These are phyloP conservation scores for Arizona elegans DNA, from an alignment of 2,113 vertebrate species.

Conservation along the genomic window DNA sequence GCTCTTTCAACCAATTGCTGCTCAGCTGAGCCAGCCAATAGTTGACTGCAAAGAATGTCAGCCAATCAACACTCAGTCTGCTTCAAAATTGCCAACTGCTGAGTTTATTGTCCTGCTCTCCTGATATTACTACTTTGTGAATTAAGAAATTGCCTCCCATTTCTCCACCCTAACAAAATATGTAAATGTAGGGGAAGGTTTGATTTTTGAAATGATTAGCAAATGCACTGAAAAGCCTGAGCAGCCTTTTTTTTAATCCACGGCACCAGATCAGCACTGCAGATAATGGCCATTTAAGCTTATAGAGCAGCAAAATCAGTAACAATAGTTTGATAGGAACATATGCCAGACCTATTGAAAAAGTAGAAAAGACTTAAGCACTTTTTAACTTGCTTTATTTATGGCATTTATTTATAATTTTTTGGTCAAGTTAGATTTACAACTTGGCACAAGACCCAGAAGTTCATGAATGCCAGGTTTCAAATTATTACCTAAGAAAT, in stretches of 20 bases:
- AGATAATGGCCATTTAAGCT: background rate
- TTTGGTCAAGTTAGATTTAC: background rate
- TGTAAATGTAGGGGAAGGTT: background rate
- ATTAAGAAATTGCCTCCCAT: background rate
- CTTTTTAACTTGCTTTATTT: background rate
- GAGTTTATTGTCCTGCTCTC: background rate
- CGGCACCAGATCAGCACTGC: background rate
- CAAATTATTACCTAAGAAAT: background rate
- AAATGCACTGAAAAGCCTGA: background rate
- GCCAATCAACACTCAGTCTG: background rate
- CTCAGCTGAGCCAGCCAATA: background rate
- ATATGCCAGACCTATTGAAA: background rate
- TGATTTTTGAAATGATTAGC: background rate
- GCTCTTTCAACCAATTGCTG: background rate
- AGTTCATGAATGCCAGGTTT: background rate
- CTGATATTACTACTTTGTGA: background rate
- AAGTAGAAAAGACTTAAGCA: background rate
- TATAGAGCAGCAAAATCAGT: background rate
- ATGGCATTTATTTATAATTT: background rate
- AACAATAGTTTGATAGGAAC: background rate
- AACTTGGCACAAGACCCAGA: background rate
- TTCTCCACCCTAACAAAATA: background rate
- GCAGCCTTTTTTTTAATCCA: background rate
- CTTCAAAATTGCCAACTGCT: background rate
- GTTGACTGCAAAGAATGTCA: background rate